These are phyloP conservation scores for Psettodes erumei DNA, from an alignment of 2,113 vertebrate genomes.

Conservation along the genomic window DNA sequence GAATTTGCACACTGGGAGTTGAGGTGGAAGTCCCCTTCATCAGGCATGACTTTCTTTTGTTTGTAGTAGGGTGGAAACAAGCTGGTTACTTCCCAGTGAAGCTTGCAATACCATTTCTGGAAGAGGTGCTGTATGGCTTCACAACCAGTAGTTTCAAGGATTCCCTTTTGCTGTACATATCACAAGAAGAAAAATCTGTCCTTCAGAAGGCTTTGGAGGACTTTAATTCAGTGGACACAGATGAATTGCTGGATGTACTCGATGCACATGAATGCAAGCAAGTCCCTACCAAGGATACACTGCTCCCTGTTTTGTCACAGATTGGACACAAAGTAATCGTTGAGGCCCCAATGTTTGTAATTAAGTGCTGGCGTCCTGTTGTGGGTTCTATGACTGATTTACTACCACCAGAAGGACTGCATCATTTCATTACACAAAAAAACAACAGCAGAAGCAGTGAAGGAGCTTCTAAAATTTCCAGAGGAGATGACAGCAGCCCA, in stretches of 20 bases:
- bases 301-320: too few species aligned
- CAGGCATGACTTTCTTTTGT: constrained; percentile 2
- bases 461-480: neutral
- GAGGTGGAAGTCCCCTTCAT: constrained; percentile 9
- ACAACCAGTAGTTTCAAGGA: neutral
- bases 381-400: neutral
- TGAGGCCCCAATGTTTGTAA: neutral
- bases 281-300: constrained; percentile 8
- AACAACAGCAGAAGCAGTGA: constrained; percentile 8
- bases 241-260: neutral
- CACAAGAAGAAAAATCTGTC: too few species aligned
- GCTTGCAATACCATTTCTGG: constrained; percentile 8
- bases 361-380: too few species aligned
- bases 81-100: constrained; percentile 12
- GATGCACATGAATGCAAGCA: constrained; percentile 15
- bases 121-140: neutral
- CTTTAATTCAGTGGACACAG: constrained; percentile 9
- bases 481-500: constrained; percentile 2
- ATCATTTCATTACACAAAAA: constrained; percentile 12
- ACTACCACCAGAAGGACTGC: neutral
- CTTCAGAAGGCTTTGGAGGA: constrained; percentile 13
- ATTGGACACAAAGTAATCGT: neutral
- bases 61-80: constrained; percentile 6
- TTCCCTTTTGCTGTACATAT: constrained; percentile 1
- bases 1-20: constrained; percentile 3